Conservation (phyloP, 2,113 vertebrate species). For the Stictonetta naevosa region DNA sequence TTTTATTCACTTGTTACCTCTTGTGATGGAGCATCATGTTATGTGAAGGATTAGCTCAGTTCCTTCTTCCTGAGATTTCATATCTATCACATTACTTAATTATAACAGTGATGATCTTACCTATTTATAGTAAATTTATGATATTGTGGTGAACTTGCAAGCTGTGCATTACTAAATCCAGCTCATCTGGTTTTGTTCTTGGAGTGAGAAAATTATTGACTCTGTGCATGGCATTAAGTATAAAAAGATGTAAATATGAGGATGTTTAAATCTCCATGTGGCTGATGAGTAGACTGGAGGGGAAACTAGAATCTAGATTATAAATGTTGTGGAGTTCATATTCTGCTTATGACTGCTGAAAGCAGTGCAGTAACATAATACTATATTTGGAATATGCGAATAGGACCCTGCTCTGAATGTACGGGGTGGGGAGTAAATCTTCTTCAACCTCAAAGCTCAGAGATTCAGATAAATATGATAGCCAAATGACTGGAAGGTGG, state of each 20-base stretch:
- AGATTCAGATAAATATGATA: accelerated
- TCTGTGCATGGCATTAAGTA: background rate
- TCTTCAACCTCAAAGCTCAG: background rate
- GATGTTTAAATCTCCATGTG: background rate
- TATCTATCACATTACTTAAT: background rate
- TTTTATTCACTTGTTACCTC: background rate
- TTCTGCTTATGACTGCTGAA: background rate
- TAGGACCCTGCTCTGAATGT: background rate
- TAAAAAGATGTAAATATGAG: background rate
- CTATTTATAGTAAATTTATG: background rate
- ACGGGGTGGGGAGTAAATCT: background rate
- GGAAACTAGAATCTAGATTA: background rate
- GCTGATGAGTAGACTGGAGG: background rate
- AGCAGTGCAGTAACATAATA: background rate
- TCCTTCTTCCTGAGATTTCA: background rate
- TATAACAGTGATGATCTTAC: background rate
- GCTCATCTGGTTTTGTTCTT: background rate
- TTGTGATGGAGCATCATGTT: background rate
- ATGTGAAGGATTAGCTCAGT: accelerated
- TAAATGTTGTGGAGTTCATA: background rate
- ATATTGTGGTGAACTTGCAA: background rate
- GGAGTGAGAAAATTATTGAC: background rate
- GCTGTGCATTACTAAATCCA: background rate
- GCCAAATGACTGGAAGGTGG: background rate
- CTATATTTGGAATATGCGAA: background rate